phyloP scores from a whole-genome alignment of 2,888 invertebrate genomes.

The Hedya salicella region DNA sequence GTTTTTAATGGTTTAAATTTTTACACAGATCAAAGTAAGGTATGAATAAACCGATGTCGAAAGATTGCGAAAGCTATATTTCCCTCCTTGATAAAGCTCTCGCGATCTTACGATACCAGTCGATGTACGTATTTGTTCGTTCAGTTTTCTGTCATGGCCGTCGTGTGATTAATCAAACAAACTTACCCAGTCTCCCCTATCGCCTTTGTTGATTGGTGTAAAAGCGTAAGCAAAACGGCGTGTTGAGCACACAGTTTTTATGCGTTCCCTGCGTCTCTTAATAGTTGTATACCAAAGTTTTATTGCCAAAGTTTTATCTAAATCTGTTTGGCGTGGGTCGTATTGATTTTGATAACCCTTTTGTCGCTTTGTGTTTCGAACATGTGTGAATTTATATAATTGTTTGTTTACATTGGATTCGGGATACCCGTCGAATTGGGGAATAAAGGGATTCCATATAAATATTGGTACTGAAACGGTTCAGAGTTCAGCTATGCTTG shows the following conservation, averaged over 20 bases:
- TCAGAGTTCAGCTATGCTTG: not conserved
- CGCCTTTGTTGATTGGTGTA: slow-evolving; percentile 5
- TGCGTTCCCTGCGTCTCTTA: slow-evolving; percentile 50
- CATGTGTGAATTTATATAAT: slow-evolving; percentile 25
- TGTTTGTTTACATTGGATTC: slow-evolving; percentile 24
- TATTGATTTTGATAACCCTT: slow-evolving; percentile 44
- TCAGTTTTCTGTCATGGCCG: no score
- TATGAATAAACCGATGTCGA: no score
- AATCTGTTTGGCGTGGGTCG: slow-evolving; percentile 56
- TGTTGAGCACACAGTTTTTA: slow-evolving; percentile 56
- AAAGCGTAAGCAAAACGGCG: slow-evolving; percentile 33
- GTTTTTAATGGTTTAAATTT: no score
- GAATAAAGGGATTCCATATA: not conserved
- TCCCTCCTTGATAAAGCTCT: no score
- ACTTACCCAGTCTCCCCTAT: no score
- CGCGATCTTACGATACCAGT: no score
- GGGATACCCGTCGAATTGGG: not conserved
- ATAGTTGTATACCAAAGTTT: slow-evolving; percentile 58
- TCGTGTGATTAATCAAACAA: no score
- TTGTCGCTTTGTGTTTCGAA: slow-evolving; percentile 25
- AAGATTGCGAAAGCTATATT: no score
- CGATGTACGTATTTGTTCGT: no score
- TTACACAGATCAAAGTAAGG: no score
- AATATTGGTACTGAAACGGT: not conserved
- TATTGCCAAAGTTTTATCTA: slow-evolving; percentile 63